Conservation (phyloP, 2,797 vertebrate species). For the Rallus crepitans region DNA sequence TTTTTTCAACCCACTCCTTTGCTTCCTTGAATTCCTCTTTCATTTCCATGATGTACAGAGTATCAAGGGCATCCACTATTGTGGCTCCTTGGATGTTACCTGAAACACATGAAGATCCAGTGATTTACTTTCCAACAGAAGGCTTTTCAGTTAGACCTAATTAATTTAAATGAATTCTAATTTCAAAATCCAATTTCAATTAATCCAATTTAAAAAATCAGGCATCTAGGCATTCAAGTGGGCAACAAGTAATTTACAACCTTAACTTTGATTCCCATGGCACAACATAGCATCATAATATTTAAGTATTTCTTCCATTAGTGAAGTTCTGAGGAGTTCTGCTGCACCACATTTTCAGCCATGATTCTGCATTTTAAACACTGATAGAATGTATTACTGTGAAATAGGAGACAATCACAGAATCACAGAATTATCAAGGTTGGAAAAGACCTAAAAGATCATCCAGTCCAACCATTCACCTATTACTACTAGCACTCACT, state of each 20-base stretch:
- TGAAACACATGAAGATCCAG: conserved; percentile 72
- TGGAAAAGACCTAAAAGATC: too few species aligned
- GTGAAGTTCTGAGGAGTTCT: neutral
- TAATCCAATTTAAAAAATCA: conserved; percentile 2
- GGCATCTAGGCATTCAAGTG: neutral
- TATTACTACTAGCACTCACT: too few species aligned
- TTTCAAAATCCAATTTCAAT: conserved; percentile 19
- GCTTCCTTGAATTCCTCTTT: conserved; percentile 93
- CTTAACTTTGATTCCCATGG: neutral
- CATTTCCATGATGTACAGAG: conserved; percentile 97
- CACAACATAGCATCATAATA: neutral
- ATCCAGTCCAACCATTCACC: too few species aligned
- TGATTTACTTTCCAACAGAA: conserved; percentile 3
- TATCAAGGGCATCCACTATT: conserved; percentile 96
- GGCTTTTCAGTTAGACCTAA: neutral
- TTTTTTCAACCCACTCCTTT: conserved; percentile 94
- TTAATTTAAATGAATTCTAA: conserved; percentile 28
- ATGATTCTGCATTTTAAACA: neutral
- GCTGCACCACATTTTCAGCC: neutral
- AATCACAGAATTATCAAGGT: too few species aligned
- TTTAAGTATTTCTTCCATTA: conserved; percentile 2
- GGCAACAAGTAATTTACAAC: neutral
- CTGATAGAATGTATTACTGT: neutral
- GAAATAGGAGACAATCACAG: neutral
- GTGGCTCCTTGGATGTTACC: conserved; percentile 97